Evolutionary conservation across 2,797 vertebrate species (phyloP).

Genomic region (Serranus cabrilla): DNA sequence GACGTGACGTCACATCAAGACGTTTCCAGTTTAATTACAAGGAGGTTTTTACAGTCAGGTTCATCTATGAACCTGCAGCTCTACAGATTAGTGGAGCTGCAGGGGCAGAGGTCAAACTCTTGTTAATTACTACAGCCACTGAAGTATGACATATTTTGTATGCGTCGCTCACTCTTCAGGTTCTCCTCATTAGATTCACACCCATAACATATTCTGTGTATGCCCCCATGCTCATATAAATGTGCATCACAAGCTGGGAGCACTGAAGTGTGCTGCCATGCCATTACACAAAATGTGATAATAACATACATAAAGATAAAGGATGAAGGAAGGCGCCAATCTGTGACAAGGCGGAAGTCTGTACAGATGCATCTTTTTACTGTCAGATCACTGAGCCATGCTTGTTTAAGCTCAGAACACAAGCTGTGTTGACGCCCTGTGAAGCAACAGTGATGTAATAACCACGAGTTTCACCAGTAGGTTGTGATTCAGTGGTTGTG

Average conservation of each 20-base stretch:
- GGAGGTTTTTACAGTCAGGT: not conserved
- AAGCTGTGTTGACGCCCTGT: not conserved
- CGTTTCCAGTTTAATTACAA: not conserved
- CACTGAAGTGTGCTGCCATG: constrained; percentile 12
- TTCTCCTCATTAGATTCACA: constrained; percentile 22
- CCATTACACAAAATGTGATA: not conserved
- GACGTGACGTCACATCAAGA: not conserved
- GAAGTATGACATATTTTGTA: constrained; percentile 45
- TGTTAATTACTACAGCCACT: constrained; percentile 52
- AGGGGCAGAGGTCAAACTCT: constrained; percentile 52
- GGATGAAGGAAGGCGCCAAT: not conserved
- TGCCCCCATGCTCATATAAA: not conserved
- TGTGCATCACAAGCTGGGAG: constrained; percentile 18
- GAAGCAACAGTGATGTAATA: not conserved
- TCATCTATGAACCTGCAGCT: constrained; percentile 30
- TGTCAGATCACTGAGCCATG: not conserved
- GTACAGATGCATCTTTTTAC: not conserved
- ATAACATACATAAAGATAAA: not conserved
- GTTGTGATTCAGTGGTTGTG: not conserved
- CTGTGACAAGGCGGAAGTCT: constrained; percentile 7
- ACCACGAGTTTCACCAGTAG: not conserved
- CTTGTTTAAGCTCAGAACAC: constrained; percentile 3
- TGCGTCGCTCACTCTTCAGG: constrained; percentile 1
- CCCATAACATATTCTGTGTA: constrained; percentile 9
- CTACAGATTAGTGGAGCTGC: constrained; percentile 39